Base-by-base conservation (phyloP, 2,113 vertebrate genomes). In the Osmerus eperlanus region DNA sequence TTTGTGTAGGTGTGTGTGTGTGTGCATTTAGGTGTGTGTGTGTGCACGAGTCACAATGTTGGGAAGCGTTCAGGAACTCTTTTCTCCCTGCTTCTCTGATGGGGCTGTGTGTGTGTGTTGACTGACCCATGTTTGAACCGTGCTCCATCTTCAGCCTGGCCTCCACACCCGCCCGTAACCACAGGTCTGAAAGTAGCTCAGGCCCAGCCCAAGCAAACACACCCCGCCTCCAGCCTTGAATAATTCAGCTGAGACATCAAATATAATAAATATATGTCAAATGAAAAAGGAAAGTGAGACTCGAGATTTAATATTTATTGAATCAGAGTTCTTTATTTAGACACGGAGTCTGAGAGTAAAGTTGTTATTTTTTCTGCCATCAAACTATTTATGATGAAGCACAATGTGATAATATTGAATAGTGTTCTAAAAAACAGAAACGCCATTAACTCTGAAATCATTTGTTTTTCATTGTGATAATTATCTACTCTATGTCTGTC, bases 301-400 rank as follows among this genome's bases (percentile, higher is more conserved):
- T 66, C 70, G 75, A 63, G 68, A 72, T 73, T 78, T 78, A 73
- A 83, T 78, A 80, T 83, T 83, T 80, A 83, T 75, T 55, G 75
- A 68, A 78, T 18, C 19, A 54, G 23, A 25, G 14, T 25, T 3
- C 25, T 63, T 63, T 36, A 63, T 63, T 63, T 63, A 28, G 23
- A n/a, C 28, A 8, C 23, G 23, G 3, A 8, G 19, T 14, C n/a
- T 59, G 58, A 59, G 14, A 2, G 61, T 36, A 3, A 36, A 9
- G 15, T 63, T 32, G 1, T n/a, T 63, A 1, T 41, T 41, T 9
- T 41, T 41, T 41, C 36, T 41, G 36, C 36, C 36, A 0, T 41
- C 36, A 41, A 41, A 41, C 36, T 41, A 41, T 41, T 41, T 9
- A 41, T 70, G 61, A 77, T 68, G 61, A 72, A 61, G 55, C 29